Evolutionary conservation across 2,113 vertebrate species (phyloP), one percentile per base, ranked within the genome.

Genomic region (Brienomyrus longianalis): DNA sequence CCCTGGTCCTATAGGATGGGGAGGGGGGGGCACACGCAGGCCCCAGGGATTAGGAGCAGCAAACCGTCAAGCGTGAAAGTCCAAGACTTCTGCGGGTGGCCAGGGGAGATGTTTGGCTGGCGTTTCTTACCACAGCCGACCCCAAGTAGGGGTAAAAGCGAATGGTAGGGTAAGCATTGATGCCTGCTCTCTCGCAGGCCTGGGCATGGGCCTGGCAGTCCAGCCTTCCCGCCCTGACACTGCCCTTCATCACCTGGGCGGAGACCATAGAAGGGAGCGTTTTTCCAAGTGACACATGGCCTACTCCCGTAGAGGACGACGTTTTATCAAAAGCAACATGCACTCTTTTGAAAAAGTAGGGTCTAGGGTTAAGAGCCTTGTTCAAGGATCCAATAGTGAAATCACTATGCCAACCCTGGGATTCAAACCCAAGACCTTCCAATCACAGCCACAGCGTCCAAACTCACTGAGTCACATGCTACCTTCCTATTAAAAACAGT

Each of bases 141-240:
- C 95, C 95, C 74, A 95, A 92, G 8, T 97, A 94, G 3, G 95
- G 95, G 91, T 97, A 99, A 91, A 99, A 96, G 59, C 96, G 96
- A 70, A 99, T 96, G 0, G 97, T 98, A 4, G 98, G 98, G 92
- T 99, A 99, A 59, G 97, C 96, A 87, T 93, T 95, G 94, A 99
- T 95, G 21, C 97, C 97, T 11, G 97, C 97, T 11, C 92, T 95
- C 90, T 98, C 97, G 92, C 98, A 99, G 3, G 92, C 96, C 2
- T 97, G 95, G 54, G 95, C 92, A 89, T 97, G 95, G 1, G 96
- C 96, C 92, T 99, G 98, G 92, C 98, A 99, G 95, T 99, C 97
- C 50, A 99, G 93, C 94, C 99, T 99, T 13, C 98, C 98, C 77
- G 98, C 97, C 90, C 96, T 97, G 43, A 99, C 95, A 91, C 96